Base-by-base conservation (phyloP, 2,113 vertebrate species). In the Petrocephalus microphthalmus region DNA sequence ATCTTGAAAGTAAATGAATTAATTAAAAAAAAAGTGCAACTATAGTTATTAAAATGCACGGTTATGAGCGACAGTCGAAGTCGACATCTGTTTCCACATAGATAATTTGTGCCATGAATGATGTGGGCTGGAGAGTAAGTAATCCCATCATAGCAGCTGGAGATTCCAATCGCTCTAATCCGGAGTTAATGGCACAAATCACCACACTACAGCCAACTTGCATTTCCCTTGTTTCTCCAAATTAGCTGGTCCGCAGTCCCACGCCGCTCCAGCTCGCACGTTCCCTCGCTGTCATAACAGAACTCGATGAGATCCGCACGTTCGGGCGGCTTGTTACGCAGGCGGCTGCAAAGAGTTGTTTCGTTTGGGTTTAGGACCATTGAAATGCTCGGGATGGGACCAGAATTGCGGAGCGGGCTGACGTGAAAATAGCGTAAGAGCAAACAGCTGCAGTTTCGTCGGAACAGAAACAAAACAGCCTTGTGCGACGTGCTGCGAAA, bases 171-270 rank as follows among this genome's bases (percentile, higher is more conserved):
- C 88, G 25, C 60, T 37, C 53, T 89, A 89, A 89, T 89, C 84
- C 88, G 1, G 49, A 74, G 85, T 81, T 89, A 89, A 89, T 89
- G 85, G 85, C 85, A 87, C 67, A 57, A 89, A 89, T 86, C 84
- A 47, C 51, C 7, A 54, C 84, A 81, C 45, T 89, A 33, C n/a
- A 86, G 64, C 88, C 85, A 87, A n/a, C 37, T 25, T 25, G 67
- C 57, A 33, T 42, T 78, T 53, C 52, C 53, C 42, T 13, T 20
- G 60, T 51, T 78, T 57, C 85, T 42, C 42, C 56, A 56, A 33
- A 49, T 42, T 71, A 87, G 57, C 86, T 87, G 42, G 6, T 10
- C 11, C 71, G 0, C 19, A 87, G 33, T 22, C 37, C 33, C 19
- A 49, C 37, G 81, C 13, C 3, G 20, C 45, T 10, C 10, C 25